These are phyloP conservation scores for Furnarius figulus DNA, from an alignment of 2,113 vertebrate genomes.

Conservation along the genomic window DNA sequence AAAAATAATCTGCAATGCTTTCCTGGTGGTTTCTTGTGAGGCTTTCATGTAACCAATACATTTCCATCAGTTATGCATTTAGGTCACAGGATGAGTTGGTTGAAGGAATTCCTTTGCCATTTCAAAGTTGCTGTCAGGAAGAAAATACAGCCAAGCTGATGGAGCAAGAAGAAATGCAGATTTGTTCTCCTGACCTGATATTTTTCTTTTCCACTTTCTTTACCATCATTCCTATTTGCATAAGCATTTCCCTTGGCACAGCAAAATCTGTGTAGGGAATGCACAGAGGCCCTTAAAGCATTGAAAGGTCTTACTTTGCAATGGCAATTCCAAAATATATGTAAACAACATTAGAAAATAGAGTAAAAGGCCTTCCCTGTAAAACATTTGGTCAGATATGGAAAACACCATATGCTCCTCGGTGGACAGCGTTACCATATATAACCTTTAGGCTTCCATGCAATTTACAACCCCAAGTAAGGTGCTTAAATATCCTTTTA, in stretches of 20 bases:
- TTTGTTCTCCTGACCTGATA: not conserved
- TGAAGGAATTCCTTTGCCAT: slow-evolving; percentile 29
- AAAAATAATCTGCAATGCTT: slow-evolving; percentile 4
- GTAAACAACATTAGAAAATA: not conserved
- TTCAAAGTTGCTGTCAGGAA: not conserved
- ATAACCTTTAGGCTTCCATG: slow-evolving; percentile 3
- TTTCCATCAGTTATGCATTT: slow-evolving; percentile 28
- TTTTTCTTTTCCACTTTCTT: not conserved
- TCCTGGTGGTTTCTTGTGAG: not conserved
- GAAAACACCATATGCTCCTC: not conserved
- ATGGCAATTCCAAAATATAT: not conserved
- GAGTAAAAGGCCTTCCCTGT: not conserved
- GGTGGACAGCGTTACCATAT: not conserved
- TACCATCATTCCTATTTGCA: not conserved
- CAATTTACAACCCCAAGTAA: not conserved
- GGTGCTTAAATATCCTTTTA: not conserved
- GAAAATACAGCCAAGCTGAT: not conserved
- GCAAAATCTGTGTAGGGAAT: not conserved
- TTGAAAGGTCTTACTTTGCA: not conserved
- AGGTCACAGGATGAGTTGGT: slow-evolving; percentile 1
- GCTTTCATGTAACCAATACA: slow-evolving; percentile 4
- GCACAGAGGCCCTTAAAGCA: not conserved
- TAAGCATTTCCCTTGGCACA: not conserved
- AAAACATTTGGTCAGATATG: not conserved
- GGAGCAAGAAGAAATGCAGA: not conserved